These are phyloP conservation scores for Eupeodes luniger DNA, from an alignment of 2,888 invertebrate species.

Conservation along the genomic window DNA sequence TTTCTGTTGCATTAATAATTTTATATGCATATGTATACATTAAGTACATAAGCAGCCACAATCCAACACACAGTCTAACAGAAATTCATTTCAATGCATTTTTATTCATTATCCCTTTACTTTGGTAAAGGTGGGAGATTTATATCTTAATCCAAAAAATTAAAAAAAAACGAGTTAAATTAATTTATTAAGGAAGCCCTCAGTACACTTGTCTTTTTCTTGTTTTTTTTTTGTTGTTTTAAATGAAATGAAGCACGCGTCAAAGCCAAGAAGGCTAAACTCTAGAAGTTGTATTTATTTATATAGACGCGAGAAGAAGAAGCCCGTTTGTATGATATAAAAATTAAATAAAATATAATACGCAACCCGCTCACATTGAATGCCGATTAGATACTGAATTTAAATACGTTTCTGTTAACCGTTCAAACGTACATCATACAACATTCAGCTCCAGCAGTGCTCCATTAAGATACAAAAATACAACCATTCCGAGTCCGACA, in stretches of 20 bases:
- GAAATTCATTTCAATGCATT: conserved; percentile 53
- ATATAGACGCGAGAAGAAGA: background rate
- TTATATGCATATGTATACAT: too few species aligned
- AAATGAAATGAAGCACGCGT: conserved; percentile 56
- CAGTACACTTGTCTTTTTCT: conserved; percentile 58
- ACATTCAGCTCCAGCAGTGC: conserved; percentile 45
- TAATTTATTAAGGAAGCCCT: conserved; percentile 47
- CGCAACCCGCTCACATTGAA: conserved; percentile 80
- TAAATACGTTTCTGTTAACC: conserved; percentile 71
- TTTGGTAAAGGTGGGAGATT: background rate
- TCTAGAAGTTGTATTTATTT: background rate
- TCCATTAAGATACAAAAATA: conserved; percentile 35
- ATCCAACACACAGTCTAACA: background rate
- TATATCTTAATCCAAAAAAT: background rate
- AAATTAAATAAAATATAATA: background rate
- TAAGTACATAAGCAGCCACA: background rate
- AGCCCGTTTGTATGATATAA: conserved; percentile 9
- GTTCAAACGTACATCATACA: conserved; percentile 73
- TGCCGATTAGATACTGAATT: conserved; percentile 82
- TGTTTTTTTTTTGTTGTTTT: background rate
- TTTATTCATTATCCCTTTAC: conserved; percentile 4
- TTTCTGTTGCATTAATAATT: conserved; percentile 17
- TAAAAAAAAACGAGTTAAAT: conserved; percentile 3
- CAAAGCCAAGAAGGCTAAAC: conserved; percentile 42
- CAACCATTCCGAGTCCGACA: conserved; percentile 55